Percentiles rank a stretch among this genome's conserved stretches.
phyloP scores from a whole-genome alignment of 2,888 invertebrate genomes.

The Nowickia ferox region DNA sequence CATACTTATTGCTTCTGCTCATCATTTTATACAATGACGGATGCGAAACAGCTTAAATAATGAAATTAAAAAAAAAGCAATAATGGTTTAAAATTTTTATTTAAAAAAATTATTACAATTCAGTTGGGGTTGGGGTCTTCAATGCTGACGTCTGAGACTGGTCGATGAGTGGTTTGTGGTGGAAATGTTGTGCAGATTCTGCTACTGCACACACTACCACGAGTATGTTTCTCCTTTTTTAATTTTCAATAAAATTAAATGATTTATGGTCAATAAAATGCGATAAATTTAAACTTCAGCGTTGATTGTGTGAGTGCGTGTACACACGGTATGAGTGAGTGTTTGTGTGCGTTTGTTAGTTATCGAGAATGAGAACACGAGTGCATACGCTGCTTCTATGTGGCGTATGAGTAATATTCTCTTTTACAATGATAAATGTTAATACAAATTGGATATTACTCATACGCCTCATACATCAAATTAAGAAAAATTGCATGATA shows the following conservation, averaged over 20 bases:
- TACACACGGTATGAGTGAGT: neutral
- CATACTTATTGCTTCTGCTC: conserved; percentile 12
- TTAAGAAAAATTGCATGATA: conserved; percentile 27
- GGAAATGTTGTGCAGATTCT: neutral
- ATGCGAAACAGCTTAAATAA: neutral
- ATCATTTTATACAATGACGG: conserved; percentile 20
- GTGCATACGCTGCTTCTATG: neutral
- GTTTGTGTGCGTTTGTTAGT: neutral
- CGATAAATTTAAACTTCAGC: conserved; percentile 41
- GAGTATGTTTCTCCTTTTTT: neutral
- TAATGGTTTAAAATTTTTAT: conserved; percentile 36
- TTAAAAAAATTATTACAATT: conserved; percentile 25
- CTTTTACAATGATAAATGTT: conserved; percentile 36
- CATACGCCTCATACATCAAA: conserved; percentile 14
- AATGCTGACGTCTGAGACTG: neutral
- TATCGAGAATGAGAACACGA: neutral
- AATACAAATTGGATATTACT: conserved; percentile 35
- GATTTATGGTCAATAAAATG: conserved; percentile 59
- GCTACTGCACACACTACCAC: neutral
- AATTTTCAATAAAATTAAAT: conserved; percentile 22
- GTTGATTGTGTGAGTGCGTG: neutral
- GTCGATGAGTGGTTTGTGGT: conserved; percentile 29
- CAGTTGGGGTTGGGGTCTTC: neutral
- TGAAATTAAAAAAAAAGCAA: conserved; percentile 17
- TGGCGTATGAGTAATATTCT: conserved; percentile 51